Percentiles rank a stretch among this genome's conserved stretches.
phyloP scores from a whole-genome alignment of 2,797 vertebrate genomes.

The Schizothorax lantsangensis region DNA sequence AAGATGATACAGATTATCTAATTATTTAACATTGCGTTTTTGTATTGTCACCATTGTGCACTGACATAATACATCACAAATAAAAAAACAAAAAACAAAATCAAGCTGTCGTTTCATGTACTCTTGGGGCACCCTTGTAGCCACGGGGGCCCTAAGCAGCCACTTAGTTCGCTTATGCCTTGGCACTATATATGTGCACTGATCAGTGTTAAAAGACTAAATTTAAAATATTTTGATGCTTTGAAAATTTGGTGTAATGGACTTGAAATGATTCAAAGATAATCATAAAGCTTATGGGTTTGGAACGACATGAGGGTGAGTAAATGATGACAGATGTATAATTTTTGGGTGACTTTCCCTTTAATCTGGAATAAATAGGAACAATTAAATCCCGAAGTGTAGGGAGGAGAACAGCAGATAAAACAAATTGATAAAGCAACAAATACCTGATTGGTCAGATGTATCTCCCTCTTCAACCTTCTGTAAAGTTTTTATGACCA shows the following conservation, averaged over 20 bases:
- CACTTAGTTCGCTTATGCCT: not conserved
- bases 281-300: not conserved
- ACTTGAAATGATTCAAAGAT: not conserved
- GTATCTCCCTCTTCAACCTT: conserved; percentile 72
- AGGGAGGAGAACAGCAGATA: not conserved
- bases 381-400: not conserved
- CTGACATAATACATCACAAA: too few species aligned
- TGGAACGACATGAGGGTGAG: not conserved
- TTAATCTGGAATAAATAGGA: not conserved
- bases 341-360: not conserved
- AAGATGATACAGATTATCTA: too few species aligned
- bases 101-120: too few species aligned
- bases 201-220: not conserved
- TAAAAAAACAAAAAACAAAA: too few species aligned
- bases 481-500: conserved; percentile 87
- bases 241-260: not conserved
- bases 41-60: too few species aligned
- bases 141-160: too few species aligned
- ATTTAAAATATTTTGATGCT: not conserved
- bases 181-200: not conserved
- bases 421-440: not conserved
- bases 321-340: not conserved
- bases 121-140: too few species aligned
- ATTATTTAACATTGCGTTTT: too few species aligned
- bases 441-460: conserved; percentile 74